Evolutionary conservation across 2,888 invertebrate species (phyloP).

Genomic region (Drosophila paranaensis): DNA sequence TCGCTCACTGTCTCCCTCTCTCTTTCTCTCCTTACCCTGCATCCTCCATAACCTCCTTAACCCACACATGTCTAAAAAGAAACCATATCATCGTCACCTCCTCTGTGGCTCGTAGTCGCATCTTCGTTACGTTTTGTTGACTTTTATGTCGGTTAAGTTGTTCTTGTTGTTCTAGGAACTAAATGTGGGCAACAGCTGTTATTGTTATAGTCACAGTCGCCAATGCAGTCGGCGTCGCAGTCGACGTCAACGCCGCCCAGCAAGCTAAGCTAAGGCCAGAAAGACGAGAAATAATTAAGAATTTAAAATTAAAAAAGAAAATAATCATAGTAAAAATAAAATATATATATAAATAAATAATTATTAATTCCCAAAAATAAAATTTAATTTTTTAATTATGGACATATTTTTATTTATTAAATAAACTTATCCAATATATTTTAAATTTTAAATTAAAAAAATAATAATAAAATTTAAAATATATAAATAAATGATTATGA

Average conservation of each 20-base stretch:
- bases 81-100: constrained; percentile 32
- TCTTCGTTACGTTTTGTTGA: constrained; percentile 58
- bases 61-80: not conserved
- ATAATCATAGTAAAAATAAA: not conserved
- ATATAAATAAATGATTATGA: not conserved
- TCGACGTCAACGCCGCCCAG: not conserved
- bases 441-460: no score
- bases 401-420: no score
- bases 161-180: constrained; percentile 32
- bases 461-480: no score
- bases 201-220: constrained; percentile 19
- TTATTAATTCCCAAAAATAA: no score
- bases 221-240: not conserved
- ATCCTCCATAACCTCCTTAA: no score
- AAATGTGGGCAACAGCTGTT: constrained; percentile 41
- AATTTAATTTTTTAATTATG: no score
- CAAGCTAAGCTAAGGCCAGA: not conserved
- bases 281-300: no score
- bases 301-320: no score
- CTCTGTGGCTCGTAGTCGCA: constrained; percentile 33
- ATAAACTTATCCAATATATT: no score
- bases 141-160: constrained; percentile 61
- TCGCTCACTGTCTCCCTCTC: not conserved
- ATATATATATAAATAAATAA: not conserved
- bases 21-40: not conserved